Conservation (phyloP, 2,113 vertebrate genomes). For the Dromaius novaehollandiae region DNA sequence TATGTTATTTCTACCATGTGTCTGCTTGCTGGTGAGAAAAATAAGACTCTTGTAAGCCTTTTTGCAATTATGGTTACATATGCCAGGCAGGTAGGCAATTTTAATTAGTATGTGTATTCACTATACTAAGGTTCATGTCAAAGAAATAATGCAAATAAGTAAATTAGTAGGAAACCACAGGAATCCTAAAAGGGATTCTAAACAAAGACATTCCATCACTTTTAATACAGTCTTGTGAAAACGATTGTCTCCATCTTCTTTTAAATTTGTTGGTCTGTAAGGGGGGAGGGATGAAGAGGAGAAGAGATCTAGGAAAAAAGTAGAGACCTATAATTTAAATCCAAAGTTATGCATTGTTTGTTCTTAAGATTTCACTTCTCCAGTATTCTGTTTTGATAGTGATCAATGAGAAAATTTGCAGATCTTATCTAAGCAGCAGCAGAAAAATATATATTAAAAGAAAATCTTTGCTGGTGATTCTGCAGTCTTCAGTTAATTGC, state of each 20-base stretch:
- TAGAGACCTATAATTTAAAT: background rate
- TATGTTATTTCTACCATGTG: background rate
- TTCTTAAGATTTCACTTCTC: background rate
- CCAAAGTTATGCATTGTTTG: background rate
- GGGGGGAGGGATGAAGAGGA: background rate
- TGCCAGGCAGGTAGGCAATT: background rate
- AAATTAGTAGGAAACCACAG: background rate
- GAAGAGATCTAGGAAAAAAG: background rate
- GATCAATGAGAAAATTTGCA: background rate
- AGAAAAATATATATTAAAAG: background rate
- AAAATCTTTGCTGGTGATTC: background rate
- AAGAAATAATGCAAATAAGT: background rate
- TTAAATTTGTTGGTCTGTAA: background rate
- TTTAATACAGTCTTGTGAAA: background rate
- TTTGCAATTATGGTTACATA: background rate
- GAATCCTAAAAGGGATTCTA: background rate
- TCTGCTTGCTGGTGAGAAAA: background rate
- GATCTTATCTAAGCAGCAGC: background rate
- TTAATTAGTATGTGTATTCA: background rate
- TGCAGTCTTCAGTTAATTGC: slow-evolving; percentile 37
- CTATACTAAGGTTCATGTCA: background rate
- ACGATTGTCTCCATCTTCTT: rapidly evolving
- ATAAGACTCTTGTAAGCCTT: background rate
- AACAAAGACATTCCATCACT: background rate
- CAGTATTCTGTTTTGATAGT: background rate